Evolutionary conservation across 2,113 vertebrate genomes (phyloP).

Genomic region (Rhegmatorhina hoffmannsi): DNA sequence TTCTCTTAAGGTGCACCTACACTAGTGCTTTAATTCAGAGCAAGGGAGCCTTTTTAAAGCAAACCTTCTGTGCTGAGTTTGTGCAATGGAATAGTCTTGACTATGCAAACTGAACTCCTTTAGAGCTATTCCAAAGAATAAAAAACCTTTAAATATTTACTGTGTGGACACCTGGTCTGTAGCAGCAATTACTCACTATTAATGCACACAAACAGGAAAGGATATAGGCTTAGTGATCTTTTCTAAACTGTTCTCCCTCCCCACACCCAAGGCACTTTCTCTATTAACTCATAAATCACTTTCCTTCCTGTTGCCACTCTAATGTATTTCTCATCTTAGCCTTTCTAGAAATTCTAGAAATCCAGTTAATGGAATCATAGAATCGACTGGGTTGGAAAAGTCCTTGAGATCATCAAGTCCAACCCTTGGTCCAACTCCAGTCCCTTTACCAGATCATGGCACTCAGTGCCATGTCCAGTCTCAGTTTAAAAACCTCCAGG

Average conservation of each 20-base stretch:
- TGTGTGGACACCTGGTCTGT: not conserved
- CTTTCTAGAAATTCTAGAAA: not conserved
- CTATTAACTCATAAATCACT: not conserved
- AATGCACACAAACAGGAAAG: not conserved
- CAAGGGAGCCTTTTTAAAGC: not conserved
- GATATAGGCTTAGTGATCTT: not conserved
- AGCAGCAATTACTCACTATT: not conserved
- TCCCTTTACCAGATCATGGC: no score
- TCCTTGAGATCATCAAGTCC: no score
- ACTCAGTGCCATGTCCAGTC: no score
- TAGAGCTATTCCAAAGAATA: not conserved
- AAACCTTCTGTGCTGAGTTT: not conserved
- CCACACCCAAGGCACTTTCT: not conserved
- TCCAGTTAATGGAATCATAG: not conserved
- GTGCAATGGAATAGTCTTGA: not conserved
- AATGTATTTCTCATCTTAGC: not conserved
- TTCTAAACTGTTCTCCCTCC: not conserved
- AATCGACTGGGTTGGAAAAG: no score
- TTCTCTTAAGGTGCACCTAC: not conserved
- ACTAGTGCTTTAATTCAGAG: not conserved
- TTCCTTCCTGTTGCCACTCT: not conserved
- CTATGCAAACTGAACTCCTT: not conserved
- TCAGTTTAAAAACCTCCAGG: no score
- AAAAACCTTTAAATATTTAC: not conserved
- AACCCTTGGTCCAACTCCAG: no score